Percentiles rank a stretch among this genome's conserved stretches.
phyloP scores from a whole-genome alignment of 1,140 invertebrate genomes.

The Adoxophyes honmai region DNA sequence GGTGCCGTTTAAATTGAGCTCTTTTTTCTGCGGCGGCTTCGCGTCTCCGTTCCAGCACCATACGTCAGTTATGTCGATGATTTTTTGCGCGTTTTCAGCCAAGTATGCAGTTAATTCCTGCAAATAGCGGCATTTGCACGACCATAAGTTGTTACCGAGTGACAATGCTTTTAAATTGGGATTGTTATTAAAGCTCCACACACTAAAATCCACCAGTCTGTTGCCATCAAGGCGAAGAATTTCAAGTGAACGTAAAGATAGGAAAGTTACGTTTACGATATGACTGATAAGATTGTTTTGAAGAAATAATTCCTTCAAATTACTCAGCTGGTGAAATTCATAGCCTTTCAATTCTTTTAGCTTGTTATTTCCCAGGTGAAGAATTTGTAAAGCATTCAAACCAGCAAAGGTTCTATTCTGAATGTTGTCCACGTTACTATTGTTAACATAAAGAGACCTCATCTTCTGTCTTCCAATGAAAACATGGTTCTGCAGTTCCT shows the following conservation, averaged over 20 bases:
- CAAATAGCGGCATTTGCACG: conserved; percentile 92
- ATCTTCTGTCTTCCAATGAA: conserved; percentile 96
- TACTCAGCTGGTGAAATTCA: conserved; percentile 91
- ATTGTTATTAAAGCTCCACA: conserved; percentile 89
- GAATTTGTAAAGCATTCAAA: conserved; percentile 85
- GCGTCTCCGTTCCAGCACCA: conserved; percentile 89
- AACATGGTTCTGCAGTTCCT: conserved; percentile 89
- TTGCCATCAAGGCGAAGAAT: conserved; percentile 91
- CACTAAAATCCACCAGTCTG: conserved; percentile 86
- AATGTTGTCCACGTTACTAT: conserved; percentile 89
- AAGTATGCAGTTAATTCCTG: conserved; percentile 91
- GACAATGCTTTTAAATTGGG: conserved; percentile 83
- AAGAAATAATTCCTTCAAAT: conserved; percentile 90
- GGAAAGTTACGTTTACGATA: conserved; percentile 89
- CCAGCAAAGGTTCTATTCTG: conserved; percentile 96
- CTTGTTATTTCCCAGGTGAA: conserved; percentile 92
- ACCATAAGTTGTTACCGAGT: conserved; percentile 91
- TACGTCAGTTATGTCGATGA: conserved; percentile 86
- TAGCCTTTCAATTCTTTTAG: conserved; percentile 89
- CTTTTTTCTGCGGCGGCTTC: conserved; percentile 83
- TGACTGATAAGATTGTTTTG: conserved; percentile 90
- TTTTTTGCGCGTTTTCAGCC: conserved; percentile 87
- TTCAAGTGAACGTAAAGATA: conserved; percentile 87
- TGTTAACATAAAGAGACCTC: conserved; percentile 90
- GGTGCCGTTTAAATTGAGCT: conserved; percentile 88